phyloP scores from a whole-genome alignment of 2,797 vertebrate genomes.

The Thalassophryne amazonica region DNA sequence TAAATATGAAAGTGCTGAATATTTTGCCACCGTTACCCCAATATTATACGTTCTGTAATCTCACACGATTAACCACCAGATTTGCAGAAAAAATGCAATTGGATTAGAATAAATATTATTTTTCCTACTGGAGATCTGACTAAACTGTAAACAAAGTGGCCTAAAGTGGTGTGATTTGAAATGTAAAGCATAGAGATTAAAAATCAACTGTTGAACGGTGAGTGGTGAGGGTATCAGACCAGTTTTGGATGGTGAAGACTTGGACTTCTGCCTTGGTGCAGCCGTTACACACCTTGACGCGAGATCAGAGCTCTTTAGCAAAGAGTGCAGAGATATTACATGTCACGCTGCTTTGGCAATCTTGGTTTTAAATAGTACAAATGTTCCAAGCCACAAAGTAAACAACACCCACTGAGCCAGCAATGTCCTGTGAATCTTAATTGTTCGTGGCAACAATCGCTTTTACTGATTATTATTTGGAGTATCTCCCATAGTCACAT shows the following conservation, averaged over 20 bases:
- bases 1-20: too few species aligned
- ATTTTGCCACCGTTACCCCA: too few species aligned
- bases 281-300: constrained; percentile 58
- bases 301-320: constrained; percentile 25
- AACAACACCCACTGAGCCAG: constrained; percentile 45
- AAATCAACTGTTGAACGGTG: neutral
- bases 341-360: constrained; percentile 65
- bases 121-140: neutral
- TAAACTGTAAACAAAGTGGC: neutral
- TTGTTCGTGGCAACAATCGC: constrained; percentile 10
- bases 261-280: constrained; percentile 42
- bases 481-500: constrained; percentile 23
- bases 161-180: neutral
- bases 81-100: too few species aligned
- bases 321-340: constrained; percentile 58
- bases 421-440: constrained; percentile 12
- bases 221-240: neutral
- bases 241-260: neutral
- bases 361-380: constrained; percentile 59
- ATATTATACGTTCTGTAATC: too few species aligned
- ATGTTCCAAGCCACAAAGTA: constrained; percentile 50
- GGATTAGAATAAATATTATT: constrained; percentile 11
- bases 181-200: neutral
- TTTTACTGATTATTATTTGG: constrained; percentile 7
- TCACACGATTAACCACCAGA: too few species aligned